Percentiles rank a stretch among this genome's conserved stretches.
Evolutionary conservation across 2,888 invertebrate genomes (phyloP).

Genomic region (Agrotis puta): DNA sequence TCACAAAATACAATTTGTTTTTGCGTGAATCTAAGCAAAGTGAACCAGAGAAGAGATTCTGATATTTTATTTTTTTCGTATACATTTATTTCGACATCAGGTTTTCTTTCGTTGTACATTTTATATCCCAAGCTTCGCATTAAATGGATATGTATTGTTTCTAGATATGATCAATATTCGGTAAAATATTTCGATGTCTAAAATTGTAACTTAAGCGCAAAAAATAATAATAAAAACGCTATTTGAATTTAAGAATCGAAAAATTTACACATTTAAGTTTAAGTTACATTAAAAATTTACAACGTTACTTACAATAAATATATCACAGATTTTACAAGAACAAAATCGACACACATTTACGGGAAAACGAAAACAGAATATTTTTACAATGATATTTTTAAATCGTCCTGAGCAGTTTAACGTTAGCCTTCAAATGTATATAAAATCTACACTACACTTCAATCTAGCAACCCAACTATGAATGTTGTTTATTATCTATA

Average conservation of each 20-base stretch:
- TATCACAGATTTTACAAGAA: conserved; percentile 91
- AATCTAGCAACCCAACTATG: conserved; percentile 82
- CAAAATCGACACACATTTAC: conserved; percentile 75
- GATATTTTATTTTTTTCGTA: conserved; percentile 82
- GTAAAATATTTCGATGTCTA: conserved; percentile 72
- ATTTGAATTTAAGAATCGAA: conserved; percentile 72
- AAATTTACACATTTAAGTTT: conserved; percentile 75
- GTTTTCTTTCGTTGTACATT: conserved; percentile 81
- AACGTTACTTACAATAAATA: conserved; percentile 89
- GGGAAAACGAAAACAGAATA: conserved; percentile 64
- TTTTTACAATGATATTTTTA: conserved; percentile 62
- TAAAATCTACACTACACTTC: conserved; percentile 81
- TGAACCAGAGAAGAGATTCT: conserved; percentile 74
- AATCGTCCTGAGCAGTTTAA: conserved; percentile 70
- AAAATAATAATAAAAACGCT: conserved; percentile 63
- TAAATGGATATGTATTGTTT: conserved; percentile 87
- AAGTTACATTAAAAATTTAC: conserved; percentile 81
- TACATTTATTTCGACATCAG: conserved; percentile 81
- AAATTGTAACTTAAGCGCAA: conserved; percentile 65
- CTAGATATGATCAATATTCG: conserved; percentile 84
- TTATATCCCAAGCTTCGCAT: conserved; percentile 76
- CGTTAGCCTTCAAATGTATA: conserved; percentile 69
- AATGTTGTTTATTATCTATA: conserved; percentile 48
- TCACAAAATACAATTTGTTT: conserved; percentile 78
- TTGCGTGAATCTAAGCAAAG: conserved; percentile 77